Base-by-base conservation (phyloP, 2,888 invertebrate genomes). In the Eumerus sabulonum region DNA sequence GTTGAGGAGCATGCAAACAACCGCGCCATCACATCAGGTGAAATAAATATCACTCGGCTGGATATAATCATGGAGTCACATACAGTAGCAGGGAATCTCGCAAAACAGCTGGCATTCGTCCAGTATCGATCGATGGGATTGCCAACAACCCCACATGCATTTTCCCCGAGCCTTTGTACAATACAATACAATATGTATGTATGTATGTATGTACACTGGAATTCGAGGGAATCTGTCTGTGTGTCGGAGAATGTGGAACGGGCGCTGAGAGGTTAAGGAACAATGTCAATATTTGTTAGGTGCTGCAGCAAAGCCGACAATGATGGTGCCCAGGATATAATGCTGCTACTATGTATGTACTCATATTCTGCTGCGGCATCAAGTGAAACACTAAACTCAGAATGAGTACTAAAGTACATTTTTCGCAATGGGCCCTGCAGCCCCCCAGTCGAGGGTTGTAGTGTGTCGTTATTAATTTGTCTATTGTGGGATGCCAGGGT, bases 381-480 rank as follows among this genome's bases (percentile, higher is more conserved):
- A 73, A 67, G 59, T 68, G 40, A 51, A 67, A 73, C 13, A 27
- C 11, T n/a, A 9, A 40, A 11, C 5, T 3, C 40, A 40, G 40
- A n/a, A 9, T 40, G 40, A 40, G 40, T 11, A 40, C 11, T 35
- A 19, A 13, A 27, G 44, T 9, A 3, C 40, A 40, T 40, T 40
- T 40, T 40, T 11, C n/a, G 11, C 12, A 40, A 40, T 11, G 40
- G 11, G n/a, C 40, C 40, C n/a, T 9, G 7, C 4, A 16, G 14
- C 13, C 40, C 40, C 5, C 40, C 3, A 40, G 40, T n/a, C n/a
- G 12, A 35, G 45, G 11, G 53, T 45, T 53, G 51, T 47, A 56
- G 40, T 56, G 73, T 79, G 79, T 79, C 79, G 51, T 74, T 79
- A 79, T 74, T 79, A 74, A 79, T 79, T 79, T 79, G 79, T 70